phyloP scores from a whole-genome alignment of 2,888 invertebrate genomes.

The Diplolepis rosae region DNA sequence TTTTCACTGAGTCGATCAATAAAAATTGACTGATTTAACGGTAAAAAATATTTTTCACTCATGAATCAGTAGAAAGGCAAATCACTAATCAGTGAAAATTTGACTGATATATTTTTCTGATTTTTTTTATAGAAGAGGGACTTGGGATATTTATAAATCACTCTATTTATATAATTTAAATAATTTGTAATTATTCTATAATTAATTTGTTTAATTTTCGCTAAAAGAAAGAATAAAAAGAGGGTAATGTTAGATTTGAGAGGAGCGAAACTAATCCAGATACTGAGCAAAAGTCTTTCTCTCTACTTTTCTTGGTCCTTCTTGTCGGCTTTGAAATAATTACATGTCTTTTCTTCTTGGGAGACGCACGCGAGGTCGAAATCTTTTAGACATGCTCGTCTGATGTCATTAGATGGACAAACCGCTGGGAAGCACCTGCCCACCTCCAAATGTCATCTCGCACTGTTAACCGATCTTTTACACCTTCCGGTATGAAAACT shows the following conservation, averaged over 20 bases:
- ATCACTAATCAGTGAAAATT: no score
- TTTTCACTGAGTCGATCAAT: no score
- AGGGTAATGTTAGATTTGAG: not conserved
- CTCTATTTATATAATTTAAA: no score
- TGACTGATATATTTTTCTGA: no score
- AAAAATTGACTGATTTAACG: no score
- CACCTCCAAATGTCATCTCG: not conserved
- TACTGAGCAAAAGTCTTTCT: not conserved
- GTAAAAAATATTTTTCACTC: no score
- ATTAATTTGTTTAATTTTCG: not conserved
- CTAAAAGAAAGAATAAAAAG: not conserved
- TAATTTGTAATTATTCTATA: no score
- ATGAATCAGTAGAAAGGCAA: no score
- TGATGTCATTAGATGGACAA: constrained; percentile 5
- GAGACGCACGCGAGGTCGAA: not conserved
- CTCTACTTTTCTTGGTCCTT: not conserved
- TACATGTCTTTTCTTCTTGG: constrained; percentile 4
- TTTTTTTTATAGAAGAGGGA: no score
- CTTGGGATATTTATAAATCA: no score
- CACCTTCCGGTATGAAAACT: not conserved
- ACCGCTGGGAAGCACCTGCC: not conserved
- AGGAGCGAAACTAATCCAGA: not conserved
- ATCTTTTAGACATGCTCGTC: not conserved
- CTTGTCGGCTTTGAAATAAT: constrained; percentile 7
- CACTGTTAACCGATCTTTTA: not conserved